Evolutionary conservation across 2,113 vertebrate species (phyloP).

Genomic region (Laterallus jamaicensis): DNA sequence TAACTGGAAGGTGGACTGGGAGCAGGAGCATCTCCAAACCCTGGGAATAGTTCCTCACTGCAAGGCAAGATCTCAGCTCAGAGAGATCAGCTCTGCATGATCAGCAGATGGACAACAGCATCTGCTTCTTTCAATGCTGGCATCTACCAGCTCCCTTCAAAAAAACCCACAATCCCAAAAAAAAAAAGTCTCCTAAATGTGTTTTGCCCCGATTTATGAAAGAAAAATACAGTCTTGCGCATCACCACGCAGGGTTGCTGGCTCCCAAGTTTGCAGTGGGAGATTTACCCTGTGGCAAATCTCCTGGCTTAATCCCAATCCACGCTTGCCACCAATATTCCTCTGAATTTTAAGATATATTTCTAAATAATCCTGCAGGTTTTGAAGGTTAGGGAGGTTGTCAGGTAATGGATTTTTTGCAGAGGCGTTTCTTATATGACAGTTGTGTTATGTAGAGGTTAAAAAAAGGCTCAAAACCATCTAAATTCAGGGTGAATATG

Average conservation of each 20-base stretch:
- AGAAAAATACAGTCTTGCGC: not conserved
- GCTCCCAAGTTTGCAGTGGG: not conserved
- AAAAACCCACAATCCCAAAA: not conserved
- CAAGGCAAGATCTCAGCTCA: not conserved
- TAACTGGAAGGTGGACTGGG: not conserved
- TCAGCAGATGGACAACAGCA: not conserved
- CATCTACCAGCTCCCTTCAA: not conserved
- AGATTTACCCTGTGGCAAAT: not conserved
- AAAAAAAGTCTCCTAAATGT: not conserved
- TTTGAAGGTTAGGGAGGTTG: not conserved
- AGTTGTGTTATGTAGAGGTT: not conserved
- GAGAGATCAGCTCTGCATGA: too few relatives aligned
- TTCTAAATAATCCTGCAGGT: not conserved
- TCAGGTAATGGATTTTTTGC: not conserved
- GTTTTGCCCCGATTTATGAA: not conserved
- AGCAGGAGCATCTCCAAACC: not conserved
- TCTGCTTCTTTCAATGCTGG: not conserved
- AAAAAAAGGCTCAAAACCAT: not conserved
- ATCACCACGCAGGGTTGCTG: not conserved
- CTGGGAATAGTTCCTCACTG: not conserved
- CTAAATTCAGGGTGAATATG: not conserved
- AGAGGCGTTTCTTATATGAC: not conserved
- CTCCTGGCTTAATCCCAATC: not conserved
- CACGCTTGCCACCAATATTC: not conserved
- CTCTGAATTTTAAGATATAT: not conserved